Evolutionary conservation across 2,888 invertebrate species (phyloP), one percentile per base, ranked within the genome.

Genomic region (Salticus scenicus): DNA sequence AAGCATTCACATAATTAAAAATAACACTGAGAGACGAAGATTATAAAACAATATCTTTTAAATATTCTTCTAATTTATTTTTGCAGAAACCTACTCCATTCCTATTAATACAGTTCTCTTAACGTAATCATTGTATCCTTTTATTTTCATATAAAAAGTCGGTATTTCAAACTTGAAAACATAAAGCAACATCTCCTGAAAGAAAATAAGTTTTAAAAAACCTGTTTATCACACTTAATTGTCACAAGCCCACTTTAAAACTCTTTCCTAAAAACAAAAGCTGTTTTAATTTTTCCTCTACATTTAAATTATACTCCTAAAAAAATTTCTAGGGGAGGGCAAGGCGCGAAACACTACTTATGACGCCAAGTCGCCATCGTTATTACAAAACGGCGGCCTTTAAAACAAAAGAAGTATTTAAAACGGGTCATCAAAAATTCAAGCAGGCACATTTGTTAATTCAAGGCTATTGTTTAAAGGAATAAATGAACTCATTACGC

Each of bases 381-480:
- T 76, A 72, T 72, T 57, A 47, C 47, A 76, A 71, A 83, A 73
- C 67, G 76, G 77, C 71, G 41, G 30, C 10, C 24, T 57, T 37
- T 17, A 31, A 20, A 69, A 84, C 83, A 84, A 84, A 73, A 77
- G 77, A 57, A 69, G 64, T 70, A 73, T 84, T 84, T 84, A 84
- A 78, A 77, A 78, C 72, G 57, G 83, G 83, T 69, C 77, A 84
- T 84, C 83, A 84, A 84, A 84, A 84, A 77, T 76, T 83, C 76
- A 83, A 83, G 76, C 77, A 66, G n/a, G 51, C 30, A 67, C 42
- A 73, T 84, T 84, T 78, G 77, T 78, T 84, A 84, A 84, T 77
- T 66, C 73, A 69, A 63, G 24, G 27, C 69, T 57, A 73, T 84
- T 84, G 83, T 84, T 84, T 84, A 73, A 66, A n/a, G 72, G n/a